phyloP scores from a whole-genome alignment of 1,140 invertebrate genomes.

The Holotrichia oblita region DNA sequence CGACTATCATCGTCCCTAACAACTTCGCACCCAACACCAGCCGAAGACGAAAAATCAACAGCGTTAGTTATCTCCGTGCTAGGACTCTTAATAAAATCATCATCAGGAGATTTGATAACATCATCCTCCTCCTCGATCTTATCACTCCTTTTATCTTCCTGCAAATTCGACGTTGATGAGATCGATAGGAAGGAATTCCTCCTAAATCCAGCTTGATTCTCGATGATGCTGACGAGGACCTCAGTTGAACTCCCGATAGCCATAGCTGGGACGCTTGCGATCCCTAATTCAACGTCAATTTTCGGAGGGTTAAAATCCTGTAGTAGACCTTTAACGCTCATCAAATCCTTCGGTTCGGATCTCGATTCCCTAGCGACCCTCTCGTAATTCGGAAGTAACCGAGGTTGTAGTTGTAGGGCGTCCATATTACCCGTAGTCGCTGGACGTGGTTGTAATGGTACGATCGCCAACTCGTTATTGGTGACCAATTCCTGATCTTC shows the following conservation, averaged over 20 bases:
- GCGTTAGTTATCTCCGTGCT: slow-evolving; percentile 55
- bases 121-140: slow-evolving; percentile 22
- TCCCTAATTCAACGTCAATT: slow-evolving; percentile 46
- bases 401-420: slow-evolving; percentile 72
- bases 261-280: slow-evolving; percentile 54
- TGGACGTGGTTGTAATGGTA: slow-evolving; percentile 71
- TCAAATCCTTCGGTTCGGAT: slow-evolving; percentile 54
- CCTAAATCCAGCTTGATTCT: slow-evolving; percentile 53
- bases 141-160: slow-evolving; percentile 40
- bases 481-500: not conserved
- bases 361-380: slow-evolving; percentile 47
- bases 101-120: slow-evolving; percentile 47
- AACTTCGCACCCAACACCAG: not conserved
- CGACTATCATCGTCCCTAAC: slow-evolving; percentile 12
- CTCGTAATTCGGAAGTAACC: slow-evolving; percentile 63
- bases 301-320: slow-evolving; percentile 45
- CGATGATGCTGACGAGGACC: slow-evolving; percentile 56
- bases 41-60: slow-evolving; percentile 42
- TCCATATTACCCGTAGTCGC: slow-evolving; percentile 72
- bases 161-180: not conserved
- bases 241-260: slow-evolving; percentile 57
- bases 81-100: slow-evolving; percentile 50
- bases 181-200: slow-evolving; percentile 49
- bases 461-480: not conserved
- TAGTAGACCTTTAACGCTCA: slow-evolving; percentile 38